Conservation (phyloP, 1,140 invertebrate species). For the Telenomus remus region DNA sequence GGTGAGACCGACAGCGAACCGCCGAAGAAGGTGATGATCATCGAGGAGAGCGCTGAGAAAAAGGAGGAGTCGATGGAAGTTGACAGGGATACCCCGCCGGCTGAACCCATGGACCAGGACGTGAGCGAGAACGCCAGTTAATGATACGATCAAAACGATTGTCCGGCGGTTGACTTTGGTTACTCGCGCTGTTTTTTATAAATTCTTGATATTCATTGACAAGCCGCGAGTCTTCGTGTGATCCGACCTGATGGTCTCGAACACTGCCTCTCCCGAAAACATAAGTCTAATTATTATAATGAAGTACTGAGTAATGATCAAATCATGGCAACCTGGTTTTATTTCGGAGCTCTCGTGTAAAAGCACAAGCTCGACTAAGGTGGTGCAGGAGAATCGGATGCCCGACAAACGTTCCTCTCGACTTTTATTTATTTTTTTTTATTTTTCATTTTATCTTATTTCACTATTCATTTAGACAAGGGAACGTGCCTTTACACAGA, state of each 20-base stretch:
- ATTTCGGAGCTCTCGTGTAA: slow-evolving; percentile 37
- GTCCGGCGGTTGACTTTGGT: not conserved
- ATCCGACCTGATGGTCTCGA: slow-evolving; percentile 16
- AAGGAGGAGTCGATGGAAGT: slow-evolving; percentile 70
- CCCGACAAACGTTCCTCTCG: slow-evolving; percentile 15
- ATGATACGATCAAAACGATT: slow-evolving; percentile 48
- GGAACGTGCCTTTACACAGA: slow-evolving; percentile 53
- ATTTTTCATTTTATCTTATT: slow-evolving; percentile 1
- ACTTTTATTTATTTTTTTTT: slow-evolving; percentile 19
- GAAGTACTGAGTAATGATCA: slow-evolving; percentile 17
- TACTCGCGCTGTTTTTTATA: not conserved
- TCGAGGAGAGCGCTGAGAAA: slow-evolving; percentile 13
- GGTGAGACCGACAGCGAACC: slow-evolving; percentile 24
- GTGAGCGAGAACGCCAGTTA: slow-evolving; percentile 67
- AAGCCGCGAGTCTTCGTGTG: slow-evolving; percentile 25
- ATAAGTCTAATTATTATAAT: not conserved
- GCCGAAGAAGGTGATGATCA: slow-evolving; percentile 28
- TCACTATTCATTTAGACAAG: slow-evolving; percentile 24
- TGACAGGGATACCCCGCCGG: slow-evolving; percentile 64
- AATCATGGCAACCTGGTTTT: too few species aligned
- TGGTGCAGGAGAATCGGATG: not conserved
- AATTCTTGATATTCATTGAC: slow-evolving; percentile 33
- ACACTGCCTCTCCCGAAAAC: slow-evolving; percentile 42
- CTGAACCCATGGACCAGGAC: slow-evolving; percentile 72
- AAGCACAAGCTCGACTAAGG: slow-evolving; percentile 25